Evolutionary conservation across 2,797 vertebrate genomes (phyloP), one percentile per base, ranked within the genome.

Genomic region (Mastacembelus armatus): DNA sequence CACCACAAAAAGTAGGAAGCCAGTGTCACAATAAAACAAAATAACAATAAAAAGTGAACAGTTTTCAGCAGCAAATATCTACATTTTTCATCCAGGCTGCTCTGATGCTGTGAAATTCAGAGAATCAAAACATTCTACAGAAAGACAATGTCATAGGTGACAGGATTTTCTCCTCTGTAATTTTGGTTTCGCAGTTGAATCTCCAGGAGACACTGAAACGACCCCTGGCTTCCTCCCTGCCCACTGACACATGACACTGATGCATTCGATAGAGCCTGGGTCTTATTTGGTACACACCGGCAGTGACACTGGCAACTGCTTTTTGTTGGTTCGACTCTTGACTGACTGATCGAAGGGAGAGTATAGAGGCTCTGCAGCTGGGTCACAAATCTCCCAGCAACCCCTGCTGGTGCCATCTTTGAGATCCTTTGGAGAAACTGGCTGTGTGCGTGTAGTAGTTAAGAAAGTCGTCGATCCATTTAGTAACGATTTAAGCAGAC

Each of bases 11-110:
- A 80, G 77, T 62, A 81, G 65, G 69, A 72, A 84, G 91, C 89
- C 92, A 89, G 89, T 91, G 90, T 91, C 91, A 90, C 85, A 43
- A 72, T 76, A 76, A 83, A 85, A 81, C 70, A 70, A 70, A 77
- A 79, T 7, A 77, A 80, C 57, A 67, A 69, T 60, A 69, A 80
- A 84, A 85, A 81, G 85, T 85, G 90, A 92, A 91, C 83, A 63
- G 82, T 83, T 86, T 88, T 87, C 79, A 88, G 87, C 86, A 89
- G 87, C 85, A 85, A 68, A 85, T 64, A 74, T 86, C 67, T 80
- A 71, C 59, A 69, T 81, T 62, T 56, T 51, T 66, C 54, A 48
- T 86, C 73, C 69, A 80, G 78, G 78, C 86, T 87, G 83, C 81
- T 72, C 80, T 70, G 73, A 83, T 19, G 62, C 70, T 26, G 78